phyloP scores from a whole-genome alignment of 2,888 invertebrate genomes.

The Theretra japonica region DNA sequence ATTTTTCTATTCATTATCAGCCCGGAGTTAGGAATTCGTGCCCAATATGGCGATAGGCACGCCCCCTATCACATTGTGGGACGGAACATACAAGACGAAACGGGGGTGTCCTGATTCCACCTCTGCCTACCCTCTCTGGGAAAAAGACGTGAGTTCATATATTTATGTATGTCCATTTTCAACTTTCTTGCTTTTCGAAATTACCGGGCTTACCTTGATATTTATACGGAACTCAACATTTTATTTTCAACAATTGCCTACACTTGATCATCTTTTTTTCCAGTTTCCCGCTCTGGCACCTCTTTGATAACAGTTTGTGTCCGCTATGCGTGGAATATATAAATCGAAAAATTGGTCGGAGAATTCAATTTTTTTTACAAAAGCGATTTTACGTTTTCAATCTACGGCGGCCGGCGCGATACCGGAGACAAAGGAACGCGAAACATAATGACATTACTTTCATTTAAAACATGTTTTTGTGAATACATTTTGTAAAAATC shows the following conservation, averaged over 20 bases:
- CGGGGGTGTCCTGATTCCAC: no score
- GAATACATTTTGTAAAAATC: neutral
- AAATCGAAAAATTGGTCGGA: conserved; percentile 40
- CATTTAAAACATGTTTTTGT: conserved; percentile 16
- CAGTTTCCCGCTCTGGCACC: conserved; percentile 36
- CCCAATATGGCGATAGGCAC: no score
- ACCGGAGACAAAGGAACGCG: conserved; percentile 5
- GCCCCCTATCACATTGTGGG: no score
- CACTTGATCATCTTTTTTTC: conserved; percentile 37
- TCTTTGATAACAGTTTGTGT: conserved; percentile 38
- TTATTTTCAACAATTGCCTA: conserved; percentile 13
- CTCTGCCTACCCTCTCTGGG: no score
- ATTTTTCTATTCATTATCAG: no score
- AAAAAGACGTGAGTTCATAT: no score
- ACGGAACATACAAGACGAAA: no score
- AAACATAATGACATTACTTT: conserved; percentile 11
- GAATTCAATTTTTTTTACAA: conserved; percentile 45
- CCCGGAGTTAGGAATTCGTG: no score
- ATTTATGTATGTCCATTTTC: no score
- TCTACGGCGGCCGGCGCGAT: conserved; percentile 28
- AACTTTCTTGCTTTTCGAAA: no score
- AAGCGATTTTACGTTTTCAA: conserved; percentile 42
- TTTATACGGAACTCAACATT: conserved; percentile 6
- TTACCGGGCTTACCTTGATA: neutral
- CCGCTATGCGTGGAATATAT: conserved; percentile 49